A percentile compares a stretch with the other conserved stretches of the same genome.
Evolutionary conservation across 1,140 invertebrate species (phyloP).

Genomic region (Gryllus bimaculatus): DNA sequence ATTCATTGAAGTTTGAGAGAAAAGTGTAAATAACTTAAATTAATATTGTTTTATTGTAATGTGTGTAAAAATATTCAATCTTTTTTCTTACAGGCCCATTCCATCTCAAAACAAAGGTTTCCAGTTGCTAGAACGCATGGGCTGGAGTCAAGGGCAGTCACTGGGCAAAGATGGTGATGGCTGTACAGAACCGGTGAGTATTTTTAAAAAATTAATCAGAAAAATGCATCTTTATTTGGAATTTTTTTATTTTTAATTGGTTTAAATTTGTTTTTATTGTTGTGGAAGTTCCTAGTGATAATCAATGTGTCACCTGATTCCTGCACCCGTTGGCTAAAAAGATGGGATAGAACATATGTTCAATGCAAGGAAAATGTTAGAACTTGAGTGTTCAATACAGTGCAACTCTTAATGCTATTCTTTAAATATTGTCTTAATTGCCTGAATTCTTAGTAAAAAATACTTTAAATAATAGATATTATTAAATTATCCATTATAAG

Average conservation of each 20-base stretch:
- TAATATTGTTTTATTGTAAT: not conserved
- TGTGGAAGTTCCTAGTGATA: not conserved
- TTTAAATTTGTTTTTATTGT: not conserved
- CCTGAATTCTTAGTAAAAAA: no score
- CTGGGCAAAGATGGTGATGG: slow-evolving; percentile 69
- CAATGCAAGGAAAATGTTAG: no score
- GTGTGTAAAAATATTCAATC: not conserved
- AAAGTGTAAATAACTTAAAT: not conserved
- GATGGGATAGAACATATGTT: no score
- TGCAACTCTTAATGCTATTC: no score
- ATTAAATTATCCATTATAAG: no score
- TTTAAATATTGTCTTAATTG: no score
- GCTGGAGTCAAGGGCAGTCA: slow-evolving; percentile 79
- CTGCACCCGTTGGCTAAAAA: no score
- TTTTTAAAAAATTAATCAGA: slow-evolving; percentile 9
- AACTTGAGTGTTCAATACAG: no score
- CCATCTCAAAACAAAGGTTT: slow-evolving; percentile 76
- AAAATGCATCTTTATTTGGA: not conserved
- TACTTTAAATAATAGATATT: no score
- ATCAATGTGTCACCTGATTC: no score
- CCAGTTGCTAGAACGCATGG: slow-evolving; percentile 81
- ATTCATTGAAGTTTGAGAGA: no score
- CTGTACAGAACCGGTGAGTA: slow-evolving; percentile 68
- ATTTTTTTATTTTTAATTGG: not conserved
- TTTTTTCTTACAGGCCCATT: slow-evolving; percentile 51